These are phyloP conservation scores for Nothocercus julius DNA, from an alignment of 2,113 vertebrate genomes.

Conservation along the genomic window DNA sequence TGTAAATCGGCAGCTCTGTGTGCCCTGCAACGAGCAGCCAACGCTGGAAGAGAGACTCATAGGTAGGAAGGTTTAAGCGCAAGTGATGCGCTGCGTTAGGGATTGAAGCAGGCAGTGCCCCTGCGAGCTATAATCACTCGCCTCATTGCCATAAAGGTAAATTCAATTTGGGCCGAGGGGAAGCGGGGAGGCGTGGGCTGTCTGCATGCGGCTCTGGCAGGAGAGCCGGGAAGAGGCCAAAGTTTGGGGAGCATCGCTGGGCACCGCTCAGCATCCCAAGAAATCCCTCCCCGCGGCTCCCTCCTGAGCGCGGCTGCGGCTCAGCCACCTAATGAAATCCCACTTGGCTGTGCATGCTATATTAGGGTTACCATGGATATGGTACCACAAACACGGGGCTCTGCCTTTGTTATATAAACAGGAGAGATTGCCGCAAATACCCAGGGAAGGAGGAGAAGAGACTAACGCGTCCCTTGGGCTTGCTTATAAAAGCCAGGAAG, in stretches of 20 bases:
- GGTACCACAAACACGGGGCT: constrained; percentile 68
- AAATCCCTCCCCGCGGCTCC: not conserved
- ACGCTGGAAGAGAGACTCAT: not conserved
- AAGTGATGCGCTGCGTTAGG: constrained; percentile 25
- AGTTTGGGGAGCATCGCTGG: not conserved
- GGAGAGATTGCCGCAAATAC: constrained; percentile 68
- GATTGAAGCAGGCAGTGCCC: constrained; percentile 31
- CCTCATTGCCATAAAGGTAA: constrained; percentile 54
- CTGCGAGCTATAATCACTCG: constrained; percentile 39
- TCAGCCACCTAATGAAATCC: constrained; percentile 63
- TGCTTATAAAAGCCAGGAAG: not conserved
- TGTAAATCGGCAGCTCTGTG: not conserved
- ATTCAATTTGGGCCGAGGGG: constrained; percentile 66
- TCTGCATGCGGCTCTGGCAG: too few species aligned
- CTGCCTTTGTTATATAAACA: constrained; percentile 74
- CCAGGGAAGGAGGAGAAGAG: constrained; percentile 51
- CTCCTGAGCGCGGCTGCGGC: not conserved
- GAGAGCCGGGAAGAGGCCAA: not conserved
- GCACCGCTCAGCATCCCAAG: not conserved
- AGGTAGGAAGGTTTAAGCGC: constrained; percentile 14
- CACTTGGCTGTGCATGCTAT: constrained; percentile 64
- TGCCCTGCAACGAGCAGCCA: not conserved
- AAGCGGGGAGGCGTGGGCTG: not conserved
- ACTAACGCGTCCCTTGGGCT: not conserved
- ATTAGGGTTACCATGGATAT: constrained; percentile 76